Percentiles rank a stretch among this genome's conserved stretches.
Evolutionary conservation across 2,797 vertebrate species (phyloP).

Genomic region (Amblyopsis hoosieri): DNA sequence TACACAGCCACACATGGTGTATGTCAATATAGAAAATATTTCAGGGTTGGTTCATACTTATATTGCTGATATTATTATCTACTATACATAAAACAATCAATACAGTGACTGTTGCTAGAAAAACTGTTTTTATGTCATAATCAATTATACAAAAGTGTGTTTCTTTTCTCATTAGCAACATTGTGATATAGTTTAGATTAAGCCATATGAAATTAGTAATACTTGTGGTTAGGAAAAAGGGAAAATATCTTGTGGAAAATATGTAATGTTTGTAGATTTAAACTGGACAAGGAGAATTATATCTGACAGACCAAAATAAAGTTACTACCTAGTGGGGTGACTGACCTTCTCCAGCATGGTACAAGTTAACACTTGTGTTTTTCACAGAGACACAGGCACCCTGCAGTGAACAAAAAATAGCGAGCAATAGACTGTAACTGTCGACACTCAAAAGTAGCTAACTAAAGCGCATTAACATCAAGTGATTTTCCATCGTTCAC

Average conservation of each 20-base stretch:
- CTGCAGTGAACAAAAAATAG: constrained; percentile 66
- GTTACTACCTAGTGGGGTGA: constrained; percentile 27
- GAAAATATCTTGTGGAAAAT: not conserved
- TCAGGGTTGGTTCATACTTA: too few species aligned
- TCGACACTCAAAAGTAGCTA: constrained; percentile 6
- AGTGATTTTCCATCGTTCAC: constrained; percentile 7
- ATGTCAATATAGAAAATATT: constrained; percentile 7
- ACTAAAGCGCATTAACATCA: not conserved
- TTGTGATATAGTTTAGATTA: too few species aligned
- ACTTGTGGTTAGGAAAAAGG: not conserved
- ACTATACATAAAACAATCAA: too few species aligned
- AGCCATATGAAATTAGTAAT: too few species aligned
- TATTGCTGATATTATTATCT: too few species aligned
- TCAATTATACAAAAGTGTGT: too few species aligned
- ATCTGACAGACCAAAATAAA: not conserved
- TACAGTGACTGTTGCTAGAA: too few species aligned
- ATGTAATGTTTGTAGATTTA: too few species aligned
- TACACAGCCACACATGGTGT: constrained; percentile 7
- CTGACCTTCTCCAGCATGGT: constrained; percentile 83
- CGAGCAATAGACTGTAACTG: constrained; percentile 15
- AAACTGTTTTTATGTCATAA: too few species aligned
- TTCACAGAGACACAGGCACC: constrained; percentile 78
- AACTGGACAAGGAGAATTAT: too few species aligned
- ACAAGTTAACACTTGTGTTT: constrained; percentile 76
- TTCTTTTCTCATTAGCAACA: too few species aligned